Conservation (phyloP, 1,140 invertebrate genomes). For the Drosophila kepulauana region DNA sequence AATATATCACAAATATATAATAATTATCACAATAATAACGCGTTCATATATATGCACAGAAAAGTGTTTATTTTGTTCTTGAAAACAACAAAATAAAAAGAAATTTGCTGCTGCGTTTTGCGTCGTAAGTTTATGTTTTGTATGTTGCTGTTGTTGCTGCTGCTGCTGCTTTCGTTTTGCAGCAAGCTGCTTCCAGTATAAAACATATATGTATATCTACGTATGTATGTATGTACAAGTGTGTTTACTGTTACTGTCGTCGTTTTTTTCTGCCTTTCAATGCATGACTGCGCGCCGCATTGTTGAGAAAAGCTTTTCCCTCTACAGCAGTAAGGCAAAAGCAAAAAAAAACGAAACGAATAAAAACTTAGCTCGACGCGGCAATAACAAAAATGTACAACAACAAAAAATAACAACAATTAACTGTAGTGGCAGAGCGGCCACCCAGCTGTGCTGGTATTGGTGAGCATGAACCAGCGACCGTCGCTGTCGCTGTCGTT, state of each 20-base stretch:
- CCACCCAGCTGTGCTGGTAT: slow-evolving; percentile 42
- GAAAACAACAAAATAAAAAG: neutral
- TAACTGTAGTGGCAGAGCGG: slow-evolving; percentile 45
- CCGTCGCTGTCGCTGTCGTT: slow-evolving; percentile 17
- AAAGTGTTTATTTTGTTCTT: slow-evolving; percentile 12
- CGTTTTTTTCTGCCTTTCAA: slow-evolving; percentile 54
- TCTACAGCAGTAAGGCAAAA: slow-evolving; percentile 56
- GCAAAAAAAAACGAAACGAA: neutral
- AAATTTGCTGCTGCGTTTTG: slow-evolving; percentile 41
- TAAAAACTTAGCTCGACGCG: slow-evolving; percentile 53
- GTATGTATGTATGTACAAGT: slow-evolving; percentile 20
- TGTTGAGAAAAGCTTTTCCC: slow-evolving; percentile 73
- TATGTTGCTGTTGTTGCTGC: slow-evolving; percentile 46
- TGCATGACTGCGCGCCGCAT: slow-evolving; percentile 71
- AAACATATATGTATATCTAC: neutral
- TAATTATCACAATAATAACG: slow-evolving; percentile 12
- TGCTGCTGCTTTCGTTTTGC: slow-evolving; percentile 68
- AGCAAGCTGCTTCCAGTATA: slow-evolving; percentile 55
- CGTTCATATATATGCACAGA: slow-evolving; percentile 5
- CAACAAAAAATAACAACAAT: slow-evolving; percentile 50
- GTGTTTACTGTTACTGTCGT: slow-evolving; percentile 58
- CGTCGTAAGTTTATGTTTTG: slow-evolving; percentile 55
- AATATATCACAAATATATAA: slow-evolving; percentile 34
- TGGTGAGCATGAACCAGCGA: slow-evolving; percentile 45
- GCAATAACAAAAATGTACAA: slow-evolving; percentile 65